phyloP scores from a whole-genome alignment of 2,797 vertebrate genomes.

The Apodemus agrarius region DNA sequence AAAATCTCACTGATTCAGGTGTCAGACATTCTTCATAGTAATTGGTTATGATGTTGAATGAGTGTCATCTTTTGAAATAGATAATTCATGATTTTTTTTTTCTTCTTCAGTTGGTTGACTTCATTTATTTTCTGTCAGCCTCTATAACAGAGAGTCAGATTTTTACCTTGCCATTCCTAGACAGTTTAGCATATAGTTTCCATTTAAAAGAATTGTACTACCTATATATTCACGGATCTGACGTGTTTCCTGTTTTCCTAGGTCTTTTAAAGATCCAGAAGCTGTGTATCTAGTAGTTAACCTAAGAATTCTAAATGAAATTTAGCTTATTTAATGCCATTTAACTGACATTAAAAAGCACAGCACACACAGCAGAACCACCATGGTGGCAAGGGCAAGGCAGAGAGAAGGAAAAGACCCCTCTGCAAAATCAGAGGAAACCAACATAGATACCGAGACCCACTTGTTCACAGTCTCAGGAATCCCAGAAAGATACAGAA shows the following conservation, averaged over 20 bases:
- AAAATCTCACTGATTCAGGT: not conserved
- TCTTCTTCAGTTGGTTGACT: not conserved
- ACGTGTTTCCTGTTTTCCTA: slow-evolving; percentile 19
- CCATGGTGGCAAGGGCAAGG: not conserved
- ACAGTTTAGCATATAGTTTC: slow-evolving; percentile 44
- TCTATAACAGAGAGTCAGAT: not conserved
- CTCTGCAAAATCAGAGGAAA: not conserved
- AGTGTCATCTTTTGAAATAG: not conserved
- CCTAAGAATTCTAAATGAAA: not conserved
- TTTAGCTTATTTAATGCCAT: not conserved
- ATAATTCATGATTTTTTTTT: not conserved
- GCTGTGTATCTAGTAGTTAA: not conserved
- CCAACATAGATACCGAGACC: not conserved
- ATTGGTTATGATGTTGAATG: not conserved
- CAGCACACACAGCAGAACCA: not conserved
- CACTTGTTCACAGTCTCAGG: not conserved
- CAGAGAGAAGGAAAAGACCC: not conserved
- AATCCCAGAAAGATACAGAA: not conserved
- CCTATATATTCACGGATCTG: not conserved
- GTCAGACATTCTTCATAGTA: not conserved
- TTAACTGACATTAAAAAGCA: not conserved
- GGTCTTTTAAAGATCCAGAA: not conserved
- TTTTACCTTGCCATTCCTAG: slow-evolving; percentile 26
- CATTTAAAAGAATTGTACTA: not conserved
- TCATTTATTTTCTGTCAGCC: not conserved